Evolutionary conservation across 2,113 vertebrate species (phyloP), one percentile per base, ranked within the genome.

Genomic region (Pyxicephalus adspersus): DNA sequence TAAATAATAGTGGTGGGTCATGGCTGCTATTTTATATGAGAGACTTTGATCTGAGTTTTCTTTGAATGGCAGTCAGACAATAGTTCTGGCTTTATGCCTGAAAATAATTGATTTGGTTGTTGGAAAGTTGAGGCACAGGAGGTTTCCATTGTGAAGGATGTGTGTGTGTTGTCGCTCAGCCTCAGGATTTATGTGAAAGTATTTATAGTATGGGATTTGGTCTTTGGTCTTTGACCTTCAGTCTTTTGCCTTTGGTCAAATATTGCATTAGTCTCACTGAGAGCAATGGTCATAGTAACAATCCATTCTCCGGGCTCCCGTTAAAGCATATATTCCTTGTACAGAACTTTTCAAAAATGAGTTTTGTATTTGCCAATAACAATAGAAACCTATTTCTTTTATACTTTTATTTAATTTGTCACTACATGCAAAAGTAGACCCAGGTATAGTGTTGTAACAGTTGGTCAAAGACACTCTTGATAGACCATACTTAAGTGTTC

Each of bases 81-180:
- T 58, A 58, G 15, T 29, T 57, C 52, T 73, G 70, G 70, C 70
- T 28, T 13, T n/a, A 15, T 57, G 70, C 70, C 70, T 73, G 70
- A 73, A 73, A 58, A 34, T 54, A 58, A 73, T 73, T 73, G 70
- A 73, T 73, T 73, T 73, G 31, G 11, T 73, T 73, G 52, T 57
- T 58, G 52, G 52, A 34, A 73, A 73, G 54, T 54, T 7, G 13
- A 57, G 19, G 22, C 52, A 29, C 52, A 73, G 31, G 54, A 73
- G 29, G 19, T 58, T 73, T 57, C 52, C 19, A 71, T 58, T 29
- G 52, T n/a, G 28, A 73, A 57, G 57, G 22, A 26, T 58, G 29
- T 31, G 68, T 31, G 68, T 22, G 9, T 68, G 38, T 68, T 68
- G 38, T 51, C 25, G 11, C 38, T 51, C 22, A n/a, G 25, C 66